Conservation (phyloP, 2,113 vertebrate species). For the Chionis minor region DNA sequence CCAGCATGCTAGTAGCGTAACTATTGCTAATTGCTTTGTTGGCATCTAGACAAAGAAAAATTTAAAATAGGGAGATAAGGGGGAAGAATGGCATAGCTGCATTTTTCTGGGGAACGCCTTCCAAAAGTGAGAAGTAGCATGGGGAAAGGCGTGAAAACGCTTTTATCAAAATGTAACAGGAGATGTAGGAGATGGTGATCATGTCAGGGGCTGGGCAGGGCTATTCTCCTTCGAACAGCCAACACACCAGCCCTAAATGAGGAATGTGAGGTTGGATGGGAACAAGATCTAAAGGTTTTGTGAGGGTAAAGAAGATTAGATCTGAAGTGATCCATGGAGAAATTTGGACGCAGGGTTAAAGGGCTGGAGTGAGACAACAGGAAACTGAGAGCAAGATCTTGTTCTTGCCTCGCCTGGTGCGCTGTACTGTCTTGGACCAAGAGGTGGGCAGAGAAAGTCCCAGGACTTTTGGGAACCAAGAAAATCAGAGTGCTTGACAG, state of each 20-base stretch:
- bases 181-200: not conserved
- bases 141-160: not conserved
- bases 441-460: not conserved
- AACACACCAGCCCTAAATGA: not conserved
- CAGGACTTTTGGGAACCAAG: not conserved
- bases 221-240: not conserved
- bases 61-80: not conserved
- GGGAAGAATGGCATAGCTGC: not conserved
- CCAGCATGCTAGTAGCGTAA: not conserved
- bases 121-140: not conserved
- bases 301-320: not conserved
- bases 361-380: not conserved
- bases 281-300: not conserved
- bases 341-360: not conserved
- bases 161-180: not conserved
- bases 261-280: not conserved
- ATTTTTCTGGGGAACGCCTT: not conserved
- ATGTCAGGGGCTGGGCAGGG: not conserved
- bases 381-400: accelerated
- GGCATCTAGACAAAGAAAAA: not conserved
- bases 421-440: not conserved
- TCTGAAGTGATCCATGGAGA: not conserved
- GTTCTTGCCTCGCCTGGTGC: not conserved
- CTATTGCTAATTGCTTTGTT: not conserved
- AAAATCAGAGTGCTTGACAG: not conserved